Conservation (phyloP, 2,888 invertebrate species). For the Hyalella azteca region DNA sequence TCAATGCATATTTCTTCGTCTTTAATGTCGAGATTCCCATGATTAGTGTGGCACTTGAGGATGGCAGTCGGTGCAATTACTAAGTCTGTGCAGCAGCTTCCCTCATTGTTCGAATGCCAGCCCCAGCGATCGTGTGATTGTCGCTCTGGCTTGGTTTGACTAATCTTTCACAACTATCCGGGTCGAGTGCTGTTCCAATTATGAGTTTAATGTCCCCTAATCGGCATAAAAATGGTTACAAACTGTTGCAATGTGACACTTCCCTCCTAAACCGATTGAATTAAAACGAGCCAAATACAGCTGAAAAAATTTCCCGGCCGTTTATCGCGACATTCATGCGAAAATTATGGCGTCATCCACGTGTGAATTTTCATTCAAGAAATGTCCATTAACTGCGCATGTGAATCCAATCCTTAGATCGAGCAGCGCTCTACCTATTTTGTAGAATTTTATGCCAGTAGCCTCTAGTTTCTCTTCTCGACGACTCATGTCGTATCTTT, state of each 20-base stretch:
- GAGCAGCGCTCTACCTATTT: too few relatives aligned
- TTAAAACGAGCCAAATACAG: neutral
- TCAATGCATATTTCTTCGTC: neutral
- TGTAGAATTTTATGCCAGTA: too few relatives aligned
- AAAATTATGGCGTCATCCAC: neutral
- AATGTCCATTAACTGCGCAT: too few relatives aligned
- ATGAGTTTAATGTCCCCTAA: neutral
- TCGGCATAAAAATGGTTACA: neutral
- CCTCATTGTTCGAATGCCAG: conserved; percentile 20
- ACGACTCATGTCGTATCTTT: too few relatives aligned
- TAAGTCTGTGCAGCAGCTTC: conserved; percentile 4
- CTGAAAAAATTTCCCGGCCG: conserved; percentile 10
- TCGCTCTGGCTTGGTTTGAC: neutral
- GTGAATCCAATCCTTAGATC: too few relatives aligned
- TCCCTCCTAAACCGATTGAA: neutral
- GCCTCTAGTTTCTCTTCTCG: too few relatives aligned
- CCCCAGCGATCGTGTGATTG: neutral
- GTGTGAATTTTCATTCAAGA: too few relatives aligned
- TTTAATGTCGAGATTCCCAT: neutral
- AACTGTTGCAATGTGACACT: conserved; percentile 5
- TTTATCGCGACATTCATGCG: neutral
- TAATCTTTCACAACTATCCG: neutral
- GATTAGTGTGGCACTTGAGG: conserved; percentile 1
- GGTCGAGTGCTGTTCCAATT: neutral
- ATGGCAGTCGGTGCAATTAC: neutral